A percentile compares a stretch with the other conserved stretches of the same genome.
These are phyloP conservation scores for Thera obeliscata DNA, from an alignment of 2,888 invertebrate species.

Conservation along the genomic window DNA sequence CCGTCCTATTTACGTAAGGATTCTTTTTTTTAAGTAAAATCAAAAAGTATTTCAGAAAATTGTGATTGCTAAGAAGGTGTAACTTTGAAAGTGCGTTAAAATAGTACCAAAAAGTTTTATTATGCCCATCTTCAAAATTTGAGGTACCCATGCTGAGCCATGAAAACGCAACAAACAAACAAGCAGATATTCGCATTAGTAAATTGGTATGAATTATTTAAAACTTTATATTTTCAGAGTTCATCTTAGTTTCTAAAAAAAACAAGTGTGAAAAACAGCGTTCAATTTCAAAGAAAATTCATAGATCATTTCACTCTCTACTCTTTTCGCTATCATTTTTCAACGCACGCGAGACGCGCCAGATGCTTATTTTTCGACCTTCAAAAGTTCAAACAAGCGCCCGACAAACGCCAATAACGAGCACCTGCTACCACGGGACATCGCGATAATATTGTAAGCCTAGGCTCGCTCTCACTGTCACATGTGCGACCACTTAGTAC, in stretches of 20 bases:
- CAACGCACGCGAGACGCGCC: conserved; percentile 38
- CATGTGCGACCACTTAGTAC: conserved; percentile 33
- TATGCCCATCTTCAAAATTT: too few relatives aligned
- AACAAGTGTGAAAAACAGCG: neutral
- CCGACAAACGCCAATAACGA: conserved; percentile 71
- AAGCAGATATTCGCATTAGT: too few relatives aligned
- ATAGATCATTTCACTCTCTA: neutral
- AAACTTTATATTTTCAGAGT: neutral
- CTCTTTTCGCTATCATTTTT: conserved; percentile 16
- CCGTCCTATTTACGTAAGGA: too few relatives aligned
- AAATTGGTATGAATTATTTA: neutral
- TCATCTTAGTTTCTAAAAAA: neutral
- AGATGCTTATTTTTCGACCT: conserved; percentile 76
- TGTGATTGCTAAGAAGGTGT: too few relatives aligned
- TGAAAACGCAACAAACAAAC: too few relatives aligned
- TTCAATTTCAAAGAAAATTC: neutral
- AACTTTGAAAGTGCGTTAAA: too few relatives aligned
- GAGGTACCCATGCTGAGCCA: too few relatives aligned
- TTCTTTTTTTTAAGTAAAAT: too few relatives aligned
- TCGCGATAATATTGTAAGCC: conserved; percentile 69
- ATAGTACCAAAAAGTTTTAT: too few relatives aligned
- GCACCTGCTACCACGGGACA: conserved; percentile 77
- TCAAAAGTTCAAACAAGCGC: conserved; percentile 75
- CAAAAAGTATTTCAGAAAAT: too few relatives aligned
- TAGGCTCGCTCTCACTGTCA: conserved; percentile 48